Conservation (phyloP, 2,888 invertebrate species). For the Scaptomyza parva region DNA sequence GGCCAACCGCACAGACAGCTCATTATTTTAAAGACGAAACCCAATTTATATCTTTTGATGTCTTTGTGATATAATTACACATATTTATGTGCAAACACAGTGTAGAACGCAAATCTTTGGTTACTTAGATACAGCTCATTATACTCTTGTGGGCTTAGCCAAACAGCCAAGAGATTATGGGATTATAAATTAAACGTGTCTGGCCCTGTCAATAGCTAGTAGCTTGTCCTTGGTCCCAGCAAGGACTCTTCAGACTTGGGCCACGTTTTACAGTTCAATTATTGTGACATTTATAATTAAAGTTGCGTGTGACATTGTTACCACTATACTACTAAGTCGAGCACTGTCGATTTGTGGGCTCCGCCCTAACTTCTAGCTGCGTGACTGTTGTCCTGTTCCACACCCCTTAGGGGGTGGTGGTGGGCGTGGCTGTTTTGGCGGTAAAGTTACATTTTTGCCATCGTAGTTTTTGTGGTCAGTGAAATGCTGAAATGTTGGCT, state of each 20-base stretch:
- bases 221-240: background rate
- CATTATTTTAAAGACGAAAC: conserved; percentile 37
- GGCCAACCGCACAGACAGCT: conserved; percentile 35
- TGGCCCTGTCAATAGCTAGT: conserved; percentile 4
- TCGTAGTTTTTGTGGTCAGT: conserved; percentile 65
- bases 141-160: conserved; percentile 7
- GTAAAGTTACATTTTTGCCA: conserved; percentile 14
- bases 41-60: conserved; percentile 19
- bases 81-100: conserved; percentile 2
- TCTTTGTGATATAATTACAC: conserved; percentile 20
- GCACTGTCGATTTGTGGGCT: conserved; percentile 37
- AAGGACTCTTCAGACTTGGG: conserved; percentile 20
- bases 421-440: background rate
- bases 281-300: conserved; percentile 70
- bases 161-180: background rate
- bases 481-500: conserved; percentile 49
- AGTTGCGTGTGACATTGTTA: conserved; percentile 58
- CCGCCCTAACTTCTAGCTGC: conserved; percentile 12
- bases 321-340: too few relatives aligned
- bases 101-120: too few relatives aligned
- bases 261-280: conserved; percentile 58
- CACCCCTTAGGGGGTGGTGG: too few relatives aligned
- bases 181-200: conserved; percentile 16
- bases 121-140: conserved; percentile 15
- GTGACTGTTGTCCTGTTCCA: conserved; percentile 30